Evolutionary conservation across 2,113 vertebrate genomes (phyloP), one percentile per base, ranked within the genome.

Genomic region (Mionectes macconnelli): DNA sequence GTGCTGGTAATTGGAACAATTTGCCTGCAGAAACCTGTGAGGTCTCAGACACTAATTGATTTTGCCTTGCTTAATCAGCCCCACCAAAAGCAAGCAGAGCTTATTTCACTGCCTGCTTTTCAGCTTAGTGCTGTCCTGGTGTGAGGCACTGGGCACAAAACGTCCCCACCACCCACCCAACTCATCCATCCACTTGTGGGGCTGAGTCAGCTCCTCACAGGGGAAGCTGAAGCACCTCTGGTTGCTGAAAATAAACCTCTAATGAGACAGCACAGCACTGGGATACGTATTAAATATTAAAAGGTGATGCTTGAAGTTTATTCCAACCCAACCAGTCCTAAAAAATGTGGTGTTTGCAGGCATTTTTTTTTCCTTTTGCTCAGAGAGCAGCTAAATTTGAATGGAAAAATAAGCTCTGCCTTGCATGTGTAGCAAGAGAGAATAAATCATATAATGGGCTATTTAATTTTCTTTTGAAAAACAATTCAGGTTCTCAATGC

Each of bases 21-120:
- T 98, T 97, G 93, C 96, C 94, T 97, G 63, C 86, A 96, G 96
- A 95, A 97, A 97, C 90, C 97, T 97, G 94, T 87, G 94, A 97
- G 96, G 94, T 97, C 97, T 97, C 96, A 83, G 96, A 97, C 94
- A 93, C 91, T 97, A 97, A 98, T 96, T 96, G 96, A 97, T 95
- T 98, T 97, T 97, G 97, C 98, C 98, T 98, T 97, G 89, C 94
- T 97, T 97, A 96, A 97, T 97, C 97, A 98, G 37, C 89, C 85
- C 63, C 17, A 31, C 82, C 83, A 72, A 86, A 95, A 95, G 8
- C 96, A 95, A 95, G 8, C 96, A 97, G 96, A 73, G 78, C 90
- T 79, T 45, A 1, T 95, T 97, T 94, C 72, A 7, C 70, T 28
- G 92, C 49, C 89, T 91, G 88, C 15, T 84, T 96, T 94, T 96